phyloP scores from a whole-genome alignment of 2,888 invertebrate species.

The Dasypogon diadema region DNA sequence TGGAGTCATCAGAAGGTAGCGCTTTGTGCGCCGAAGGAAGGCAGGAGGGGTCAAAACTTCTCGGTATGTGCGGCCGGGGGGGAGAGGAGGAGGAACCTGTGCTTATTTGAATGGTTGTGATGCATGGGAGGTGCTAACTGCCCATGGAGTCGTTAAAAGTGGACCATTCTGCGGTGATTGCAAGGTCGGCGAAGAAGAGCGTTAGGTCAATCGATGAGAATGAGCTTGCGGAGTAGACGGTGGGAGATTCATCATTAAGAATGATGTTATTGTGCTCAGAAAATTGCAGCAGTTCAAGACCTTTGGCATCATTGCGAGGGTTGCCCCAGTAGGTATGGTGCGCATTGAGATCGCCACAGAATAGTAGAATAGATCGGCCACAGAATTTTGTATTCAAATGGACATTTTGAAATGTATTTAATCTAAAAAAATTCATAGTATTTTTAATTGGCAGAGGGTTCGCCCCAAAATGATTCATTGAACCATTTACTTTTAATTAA shows the following conservation, averaged over 20 bases:
- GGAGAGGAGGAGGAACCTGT: no score
- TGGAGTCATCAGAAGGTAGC: neutral
- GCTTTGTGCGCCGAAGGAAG: no score
- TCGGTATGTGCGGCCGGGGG: no score
- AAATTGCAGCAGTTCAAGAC: neutral
- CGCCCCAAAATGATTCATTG: no score
- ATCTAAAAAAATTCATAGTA: no score
- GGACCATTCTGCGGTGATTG: neutral
- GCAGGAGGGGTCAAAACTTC: no score
- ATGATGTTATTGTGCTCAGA: neutral
- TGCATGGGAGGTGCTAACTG: neutral
- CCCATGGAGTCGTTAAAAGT: neutral
- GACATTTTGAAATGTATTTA: no score
- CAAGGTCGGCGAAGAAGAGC: neutral
- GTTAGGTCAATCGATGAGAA: neutral
- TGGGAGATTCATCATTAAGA: neutral
- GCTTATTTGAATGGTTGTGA: neutral
- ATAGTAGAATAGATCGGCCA: no score
- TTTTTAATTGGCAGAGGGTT: no score
- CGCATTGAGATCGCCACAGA: neutral
- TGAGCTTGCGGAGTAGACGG: neutral
- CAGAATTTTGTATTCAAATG: no score
- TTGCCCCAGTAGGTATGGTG: neutral
- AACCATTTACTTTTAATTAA: no score
- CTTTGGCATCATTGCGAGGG: neutral